Evolutionary conservation across 2,888 invertebrate genomes (phyloP).

Genomic region (Gymnosoma rotundatum): DNA sequence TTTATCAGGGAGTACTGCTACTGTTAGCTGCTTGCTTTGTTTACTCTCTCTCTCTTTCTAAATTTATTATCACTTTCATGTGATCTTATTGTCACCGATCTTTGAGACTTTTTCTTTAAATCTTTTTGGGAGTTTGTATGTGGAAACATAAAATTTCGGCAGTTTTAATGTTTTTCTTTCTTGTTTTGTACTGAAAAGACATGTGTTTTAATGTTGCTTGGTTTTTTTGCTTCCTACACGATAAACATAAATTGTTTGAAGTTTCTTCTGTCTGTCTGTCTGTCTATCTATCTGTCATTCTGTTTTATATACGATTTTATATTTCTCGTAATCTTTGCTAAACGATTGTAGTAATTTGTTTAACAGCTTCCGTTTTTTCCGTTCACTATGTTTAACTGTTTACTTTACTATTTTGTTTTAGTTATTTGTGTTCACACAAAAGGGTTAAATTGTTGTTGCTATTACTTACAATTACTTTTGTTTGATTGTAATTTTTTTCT

Average conservation of each 20-base stretch:
- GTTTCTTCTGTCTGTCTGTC: slow-evolving; percentile 29
- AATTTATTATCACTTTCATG: slow-evolving; percentile 60
- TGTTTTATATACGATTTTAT: slow-evolving; percentile 38
- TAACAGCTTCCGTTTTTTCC: slow-evolving; percentile 72
- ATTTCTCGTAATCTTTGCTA: slow-evolving; percentile 58
- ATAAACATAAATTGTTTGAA: slow-evolving; percentile 63
- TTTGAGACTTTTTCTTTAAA: background rate
- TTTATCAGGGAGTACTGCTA: slow-evolving; percentile 44
- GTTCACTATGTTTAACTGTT: slow-evolving; percentile 34
- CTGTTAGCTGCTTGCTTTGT: slow-evolving; percentile 36
- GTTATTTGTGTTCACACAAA: slow-evolving; percentile 4
- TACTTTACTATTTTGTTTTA: slow-evolving; percentile 26
- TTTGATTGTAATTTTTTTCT: background rate
- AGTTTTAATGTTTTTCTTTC: slow-evolving; percentile 24
- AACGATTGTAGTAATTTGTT: slow-evolving; percentile 72
- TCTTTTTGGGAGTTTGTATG: slow-evolving; percentile 11
- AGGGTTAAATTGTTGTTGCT: slow-evolving; percentile 35
- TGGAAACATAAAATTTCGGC: slow-evolving; percentile 33
- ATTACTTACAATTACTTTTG: slow-evolving; percentile 14
- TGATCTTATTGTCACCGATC: slow-evolving; percentile 68
- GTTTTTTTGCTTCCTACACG: slow-evolving; percentile 47
- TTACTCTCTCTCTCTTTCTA: slow-evolving; percentile 14
- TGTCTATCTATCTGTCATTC: slow-evolving; percentile 20
- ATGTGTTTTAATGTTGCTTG: slow-evolving; percentile 40
- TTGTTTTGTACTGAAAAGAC: slow-evolving; percentile 35